These are phyloP conservation scores for Struthidea cinerea DNA, from an alignment of 2,113 vertebrate species.

Conservation along the genomic window DNA sequence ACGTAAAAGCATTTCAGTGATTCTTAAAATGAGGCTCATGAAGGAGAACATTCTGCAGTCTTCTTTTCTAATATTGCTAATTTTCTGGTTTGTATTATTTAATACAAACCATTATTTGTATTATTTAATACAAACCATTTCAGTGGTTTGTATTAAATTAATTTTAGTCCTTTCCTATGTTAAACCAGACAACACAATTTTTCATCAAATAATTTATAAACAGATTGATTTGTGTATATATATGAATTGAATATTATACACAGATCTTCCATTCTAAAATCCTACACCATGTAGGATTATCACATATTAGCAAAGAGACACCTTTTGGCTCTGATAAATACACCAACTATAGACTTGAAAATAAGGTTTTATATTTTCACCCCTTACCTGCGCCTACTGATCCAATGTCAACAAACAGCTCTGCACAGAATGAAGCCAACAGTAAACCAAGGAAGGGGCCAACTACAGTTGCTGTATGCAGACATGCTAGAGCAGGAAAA, in stretches of 20 bases:
- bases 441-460: conserved; percentile 88
- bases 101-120: no score
- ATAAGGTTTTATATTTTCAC: neutral
- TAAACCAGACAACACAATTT: neutral
- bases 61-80: neutral
- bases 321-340: neutral
- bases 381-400: conserved; percentile 82
- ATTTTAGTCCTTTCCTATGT: neutral
- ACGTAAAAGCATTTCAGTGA: neutral
- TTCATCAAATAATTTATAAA: neutral
- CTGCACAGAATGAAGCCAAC: conserved; percentile 84
- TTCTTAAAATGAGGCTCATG: neutral
- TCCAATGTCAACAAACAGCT: conserved; percentile 89
- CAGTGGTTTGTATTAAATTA: neutral
- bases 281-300: neutral
- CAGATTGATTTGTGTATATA: neutral
- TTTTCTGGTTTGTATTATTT: no score
- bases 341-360: neutral
- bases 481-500: conserved; percentile 72
- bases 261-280: neutral
- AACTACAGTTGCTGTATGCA: conserved; percentile 82
- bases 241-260: neutral
- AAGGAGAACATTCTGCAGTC: neutral
- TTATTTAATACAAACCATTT: no score
- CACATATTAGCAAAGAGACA: neutral